Percentiles rank a stretch among this genome's conserved stretches.
Evolutionary conservation across 1,140 invertebrate species (phyloP).

Genomic region (Cepaea nemoralis): DNA sequence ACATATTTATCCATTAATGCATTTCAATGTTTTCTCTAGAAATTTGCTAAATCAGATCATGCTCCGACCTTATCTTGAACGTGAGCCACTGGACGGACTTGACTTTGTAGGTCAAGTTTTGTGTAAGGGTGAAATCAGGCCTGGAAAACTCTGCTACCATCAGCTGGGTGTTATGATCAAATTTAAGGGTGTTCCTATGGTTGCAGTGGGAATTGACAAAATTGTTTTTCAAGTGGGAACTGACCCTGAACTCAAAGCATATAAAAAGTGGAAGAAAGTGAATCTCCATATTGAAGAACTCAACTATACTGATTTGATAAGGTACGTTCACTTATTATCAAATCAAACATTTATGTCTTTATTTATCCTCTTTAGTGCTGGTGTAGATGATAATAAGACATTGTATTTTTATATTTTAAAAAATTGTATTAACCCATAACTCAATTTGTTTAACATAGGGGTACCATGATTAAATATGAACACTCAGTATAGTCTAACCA

Average conservation of each 20-base stretch:
- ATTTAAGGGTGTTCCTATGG: neutral
- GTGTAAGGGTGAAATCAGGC: neutral
- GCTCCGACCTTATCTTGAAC: neutral
- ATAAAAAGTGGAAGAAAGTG: slow-evolving; percentile 17
- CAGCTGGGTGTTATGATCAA: neutral
- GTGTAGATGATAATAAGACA: no score
- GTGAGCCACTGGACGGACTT: neutral
- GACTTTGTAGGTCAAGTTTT: neutral
- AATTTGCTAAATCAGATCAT: slow-evolving; percentile 10
- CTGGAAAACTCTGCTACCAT: neutral
- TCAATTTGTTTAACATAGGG: no score
- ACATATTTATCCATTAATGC: neutral
- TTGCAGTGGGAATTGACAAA: neutral
- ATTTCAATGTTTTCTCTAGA: neutral
- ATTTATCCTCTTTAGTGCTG: no score
- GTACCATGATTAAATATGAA: no score
- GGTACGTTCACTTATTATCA: no score
- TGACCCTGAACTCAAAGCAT: neutral
- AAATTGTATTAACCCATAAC: no score
- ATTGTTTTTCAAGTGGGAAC: neutral
- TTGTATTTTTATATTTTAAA: no score
- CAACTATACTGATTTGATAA: neutral
- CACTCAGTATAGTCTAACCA: no score
- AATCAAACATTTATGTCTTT: no score
- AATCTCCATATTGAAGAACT: neutral